phyloP scores from a whole-genome alignment of 1,140 invertebrate species.

The Pissodes strobi region DNA sequence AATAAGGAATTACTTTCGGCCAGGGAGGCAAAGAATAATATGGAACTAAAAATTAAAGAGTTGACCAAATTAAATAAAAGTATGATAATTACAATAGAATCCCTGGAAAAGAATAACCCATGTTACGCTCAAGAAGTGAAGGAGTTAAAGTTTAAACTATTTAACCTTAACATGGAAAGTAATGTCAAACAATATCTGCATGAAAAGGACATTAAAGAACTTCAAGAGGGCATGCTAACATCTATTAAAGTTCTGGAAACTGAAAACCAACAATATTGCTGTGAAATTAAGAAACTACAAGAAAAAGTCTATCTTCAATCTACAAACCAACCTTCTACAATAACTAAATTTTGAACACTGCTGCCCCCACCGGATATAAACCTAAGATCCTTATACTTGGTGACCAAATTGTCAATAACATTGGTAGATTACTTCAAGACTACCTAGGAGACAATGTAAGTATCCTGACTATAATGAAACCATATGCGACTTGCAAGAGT shows the following conservation, averaged over 20 bases:
- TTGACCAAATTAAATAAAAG: not conserved
- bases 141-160: not conserved
- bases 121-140: not conserved
- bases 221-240: not conserved
- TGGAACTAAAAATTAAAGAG: not conserved
- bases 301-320: too few relatives aligned
- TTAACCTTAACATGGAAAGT: not conserved
- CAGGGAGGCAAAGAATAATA: too few relatives aligned
- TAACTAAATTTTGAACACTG: not conserved
- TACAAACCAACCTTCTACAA: not conserved
- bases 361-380: not conserved
- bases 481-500: too few relatives aligned
- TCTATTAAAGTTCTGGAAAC: too few relatives aligned
- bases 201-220: slow-evolving; percentile 3
- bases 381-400: too few relatives aligned
- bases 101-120: not conserved
- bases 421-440: too few relatives aligned
- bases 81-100: too few relatives aligned
- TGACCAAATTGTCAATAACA: not conserved
- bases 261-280: too few relatives aligned
- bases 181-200: not conserved
- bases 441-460: too few relatives aligned
- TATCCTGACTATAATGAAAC: too few relatives aligned
- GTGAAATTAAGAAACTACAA: too few relatives aligned
- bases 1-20: not conserved